Conservation (phyloP, 2,888 invertebrate genomes). For the Stratiomys singularior region DNA sequence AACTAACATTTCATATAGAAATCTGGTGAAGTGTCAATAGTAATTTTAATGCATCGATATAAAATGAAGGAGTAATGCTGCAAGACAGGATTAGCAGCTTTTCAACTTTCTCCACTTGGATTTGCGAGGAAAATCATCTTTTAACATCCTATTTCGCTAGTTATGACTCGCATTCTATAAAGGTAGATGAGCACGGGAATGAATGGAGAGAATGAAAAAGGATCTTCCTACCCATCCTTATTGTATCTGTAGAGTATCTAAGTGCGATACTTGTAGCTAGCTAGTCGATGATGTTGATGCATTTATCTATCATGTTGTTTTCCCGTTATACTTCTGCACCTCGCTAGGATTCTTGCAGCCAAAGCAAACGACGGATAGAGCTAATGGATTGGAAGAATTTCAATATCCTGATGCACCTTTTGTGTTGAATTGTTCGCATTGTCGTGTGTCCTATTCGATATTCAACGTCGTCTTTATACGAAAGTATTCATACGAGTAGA, state of each 20-base stretch:
- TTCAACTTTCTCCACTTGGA: neutral
- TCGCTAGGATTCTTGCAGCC: neutral
- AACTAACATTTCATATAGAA: conserved; percentile 2
- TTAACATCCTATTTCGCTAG: neutral
- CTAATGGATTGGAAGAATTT: conserved; percentile 45
- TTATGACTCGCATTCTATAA: neutral
- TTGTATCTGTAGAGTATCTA: neutral
- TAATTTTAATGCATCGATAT: conserved; percentile 22
- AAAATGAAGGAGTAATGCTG: conserved; percentile 44
- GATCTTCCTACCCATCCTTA: neutral
- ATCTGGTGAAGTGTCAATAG: conserved; percentile 24
- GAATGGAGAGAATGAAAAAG: no score
- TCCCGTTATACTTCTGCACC: neutral
- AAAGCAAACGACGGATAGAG: neutral
- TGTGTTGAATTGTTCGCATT: conserved; percentile 24
- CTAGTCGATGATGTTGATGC: conserved; percentile 11
- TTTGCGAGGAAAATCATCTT: neutral
- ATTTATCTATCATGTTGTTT: conserved; percentile 17
- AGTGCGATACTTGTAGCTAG: conserved; percentile 30
- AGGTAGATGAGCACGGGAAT: neutral
- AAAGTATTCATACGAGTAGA: neutral
- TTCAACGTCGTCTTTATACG: neutral
- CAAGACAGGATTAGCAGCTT: conserved; percentile 35
- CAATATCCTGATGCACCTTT: conserved; percentile 47
- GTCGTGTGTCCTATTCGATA: neutral